These are phyloP conservation scores for Neuroterus valhalla DNA, from an alignment of 1,140 invertebrate species.

Conservation along the genomic window DNA sequence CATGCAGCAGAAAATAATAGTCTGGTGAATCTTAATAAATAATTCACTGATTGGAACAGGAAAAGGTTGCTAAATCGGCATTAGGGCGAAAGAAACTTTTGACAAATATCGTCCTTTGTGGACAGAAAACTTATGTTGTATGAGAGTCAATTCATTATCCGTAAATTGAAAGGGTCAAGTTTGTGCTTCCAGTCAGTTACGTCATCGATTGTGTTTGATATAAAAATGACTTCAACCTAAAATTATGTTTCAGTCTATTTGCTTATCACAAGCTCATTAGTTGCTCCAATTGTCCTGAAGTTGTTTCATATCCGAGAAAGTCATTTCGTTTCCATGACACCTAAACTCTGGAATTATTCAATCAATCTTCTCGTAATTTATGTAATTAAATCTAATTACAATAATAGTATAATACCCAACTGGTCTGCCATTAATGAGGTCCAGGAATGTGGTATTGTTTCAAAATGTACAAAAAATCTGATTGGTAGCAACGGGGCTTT, in stretches of 20 bases:
- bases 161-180: conserved; percentile 50
- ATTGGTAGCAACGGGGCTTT: conserved; percentile 64
- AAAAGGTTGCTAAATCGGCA: neutral
- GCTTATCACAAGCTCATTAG: too few relatives aligned
- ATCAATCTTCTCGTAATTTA: neutral
- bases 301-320: neutral
- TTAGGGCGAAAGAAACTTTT: neutral
- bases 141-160: conserved; percentile 47
- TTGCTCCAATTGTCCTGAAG: neutral
- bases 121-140: conserved; percentile 45
- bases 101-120: neutral
- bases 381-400: conserved; percentile 9
- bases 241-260: neutral
- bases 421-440: neutral
- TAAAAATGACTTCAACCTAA: neutral
- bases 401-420: neutral
- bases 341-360: neutral
- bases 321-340: neutral
- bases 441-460: conserved; percentile 28
- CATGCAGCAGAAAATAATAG: neutral
- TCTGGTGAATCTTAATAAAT: neutral
- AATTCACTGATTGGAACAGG: neutral
- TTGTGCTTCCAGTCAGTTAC: conserved; percentile 8
- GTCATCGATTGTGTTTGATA: neutral
- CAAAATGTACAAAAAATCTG: conserved; percentile 42